Base-by-base conservation (phyloP, 2,888 invertebrate genomes). In the Lycia hirtaria region DNA sequence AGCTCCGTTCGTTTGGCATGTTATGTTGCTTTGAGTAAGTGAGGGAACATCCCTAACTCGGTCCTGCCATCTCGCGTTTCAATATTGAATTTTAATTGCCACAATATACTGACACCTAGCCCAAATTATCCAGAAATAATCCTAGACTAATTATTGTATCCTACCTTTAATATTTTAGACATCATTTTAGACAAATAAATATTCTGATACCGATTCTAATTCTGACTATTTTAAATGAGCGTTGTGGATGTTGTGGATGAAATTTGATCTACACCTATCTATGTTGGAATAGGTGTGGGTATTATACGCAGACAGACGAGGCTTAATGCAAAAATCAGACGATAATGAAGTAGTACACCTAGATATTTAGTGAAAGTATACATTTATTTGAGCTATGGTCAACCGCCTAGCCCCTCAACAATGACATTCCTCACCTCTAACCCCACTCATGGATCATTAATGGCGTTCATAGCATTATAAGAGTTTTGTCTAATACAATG, bases 401-500 rank as follows among this genome's bases (percentile, higher is more conserved):
- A 35, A 35, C 0, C 17, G 3, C 10, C 17, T 19, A 22, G 9
- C 22, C 12, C 9, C 2, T 12, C 3, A 38, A 9, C 2, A 20
- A 20, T 4, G 22, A 7, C 10, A 40, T n/a, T 14, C 15, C 15
- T 17, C 32, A 33, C 44, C 20, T 44, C n/a, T 40, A 12, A 49
- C 38, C 38, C 17, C 14, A n/a, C 38, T 40, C 22, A 35, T 17
- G 17, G 17, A 22, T 33, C 32, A 43, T 41, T 41, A 43, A 33
- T 12, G 2, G 12, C 38, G 22, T 37, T 52, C 44, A 37, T 9
- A 14, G 14, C 37, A 22, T 26, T 44, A 30, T 28, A 44, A 30
- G 22, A 2, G 35, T 41, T 28, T 41, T 14, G 32, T 14, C n/a
- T 37, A 44, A 37, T 50, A 55, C 49, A 53, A 41, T 9, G 45